Evolutionary conservation across 2,113 vertebrate genomes (phyloP), one percentile per base, ranked within the genome.

Genomic region (Gambusia affinis): DNA sequence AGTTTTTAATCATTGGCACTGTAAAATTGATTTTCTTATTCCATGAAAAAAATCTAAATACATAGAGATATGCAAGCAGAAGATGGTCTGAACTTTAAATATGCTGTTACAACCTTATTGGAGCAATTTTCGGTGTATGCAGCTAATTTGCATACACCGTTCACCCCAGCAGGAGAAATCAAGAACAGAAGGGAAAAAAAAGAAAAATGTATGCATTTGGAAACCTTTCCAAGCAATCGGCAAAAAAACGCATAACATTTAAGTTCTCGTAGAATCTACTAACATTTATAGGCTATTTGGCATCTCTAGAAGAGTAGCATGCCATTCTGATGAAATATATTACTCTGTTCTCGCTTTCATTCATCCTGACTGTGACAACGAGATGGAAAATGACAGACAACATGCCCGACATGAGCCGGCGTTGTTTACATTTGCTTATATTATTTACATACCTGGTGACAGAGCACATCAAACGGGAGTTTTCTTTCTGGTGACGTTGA

Each of bases 331-430:
- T 47, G 19, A 74, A 68, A 60, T 27, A 64, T 3, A 11, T 11
- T 1, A 17, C 42, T 29, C 30, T 31, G 44, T 60, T 31, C 24
- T 57, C 2, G 22, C 19, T n/a, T 57, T 57, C 78, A 67, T 78
- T 83, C 73, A 79, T 85, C 70, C 80, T 28, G 64, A 17, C 62
- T 24, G 37, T 61, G 60, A 78, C 57, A 64, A 70, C 69, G 47
- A 80, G 74, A 88, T 76, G 12, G 74, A 70, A 90, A 75, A 3
- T 84, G 89, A 87, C 86, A 87, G 84, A 51, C 85, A 3, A 72
- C 64, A 64, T 1, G 67, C 44, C 69, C 79, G 75, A 88, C 77
- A 85, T 80, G 66, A 27, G 37, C 54, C 68, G 81, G 73, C 30
- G 65, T 1, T 3, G 42, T 29, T 42, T 64, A 78, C 75, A 82